These are phyloP conservation scores for Scaptomyza hsui DNA, from an alignment of 1,140 invertebrate species.

Conservation along the genomic window DNA sequence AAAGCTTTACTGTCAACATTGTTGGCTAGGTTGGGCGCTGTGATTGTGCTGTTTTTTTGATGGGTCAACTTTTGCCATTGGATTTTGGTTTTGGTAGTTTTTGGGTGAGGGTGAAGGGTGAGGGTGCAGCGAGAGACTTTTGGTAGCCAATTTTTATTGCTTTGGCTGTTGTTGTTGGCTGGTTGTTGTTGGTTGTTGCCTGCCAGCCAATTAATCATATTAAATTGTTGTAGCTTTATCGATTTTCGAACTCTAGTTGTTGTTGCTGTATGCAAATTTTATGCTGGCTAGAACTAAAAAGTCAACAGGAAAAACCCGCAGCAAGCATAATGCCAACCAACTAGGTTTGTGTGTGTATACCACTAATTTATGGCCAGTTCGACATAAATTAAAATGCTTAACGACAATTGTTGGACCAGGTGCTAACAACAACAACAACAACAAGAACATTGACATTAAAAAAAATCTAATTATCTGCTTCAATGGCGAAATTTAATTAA, in stretches of 20 bases:
- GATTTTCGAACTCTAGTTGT: constrained; percentile 67
- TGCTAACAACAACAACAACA: constrained; percentile 11
- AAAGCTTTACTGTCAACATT: constrained; percentile 50
- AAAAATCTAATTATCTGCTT: constrained; percentile 77
- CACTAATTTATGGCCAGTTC: constrained; percentile 64
- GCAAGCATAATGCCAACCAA: constrained; percentile 66
- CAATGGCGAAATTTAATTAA: constrained; percentile 79
- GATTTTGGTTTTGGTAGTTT: constrained; percentile 14
- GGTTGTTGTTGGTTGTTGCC: constrained; percentile 6
- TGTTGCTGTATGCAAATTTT: constrained; percentile 57
- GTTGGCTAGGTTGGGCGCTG: not conserved
- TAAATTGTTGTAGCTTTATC: constrained; percentile 68
- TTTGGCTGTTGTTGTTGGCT: not conserved
- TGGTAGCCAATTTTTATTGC: constrained; percentile 1
- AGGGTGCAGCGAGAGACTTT: too few species aligned
- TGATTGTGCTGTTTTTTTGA: constrained; percentile 40
- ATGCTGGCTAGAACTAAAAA: constrained; percentile 50
- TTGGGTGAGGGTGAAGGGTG: too few species aligned
- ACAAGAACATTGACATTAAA: constrained; percentile 14
- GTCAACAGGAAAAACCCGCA: constrained; percentile 18
- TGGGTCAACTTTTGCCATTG: constrained; percentile 7
- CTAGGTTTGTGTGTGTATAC: not conserved
- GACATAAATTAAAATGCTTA: constrained; percentile 56
- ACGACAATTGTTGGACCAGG: constrained; percentile 32
- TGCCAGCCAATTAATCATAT: constrained; percentile 72